These are phyloP conservation scores for Lasiurus borealis DNA, from an alignment of 2,113 vertebrate species.

Conservation along the genomic window DNA sequence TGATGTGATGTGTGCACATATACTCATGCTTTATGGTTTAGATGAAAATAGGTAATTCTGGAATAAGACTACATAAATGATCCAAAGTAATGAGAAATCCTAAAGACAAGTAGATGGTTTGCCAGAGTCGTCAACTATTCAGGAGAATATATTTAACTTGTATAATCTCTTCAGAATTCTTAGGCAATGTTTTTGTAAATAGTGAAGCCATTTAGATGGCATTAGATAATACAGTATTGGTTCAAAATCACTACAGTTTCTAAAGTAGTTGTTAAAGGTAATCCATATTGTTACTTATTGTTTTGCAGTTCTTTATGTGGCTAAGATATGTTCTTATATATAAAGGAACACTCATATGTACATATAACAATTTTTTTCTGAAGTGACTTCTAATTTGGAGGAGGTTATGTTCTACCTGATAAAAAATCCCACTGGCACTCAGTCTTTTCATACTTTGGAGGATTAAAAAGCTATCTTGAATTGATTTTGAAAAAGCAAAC, in stretches of 20 bases:
- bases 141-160: neutral
- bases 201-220: neutral
- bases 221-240: constrained; percentile 2
- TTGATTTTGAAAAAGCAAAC: constrained; percentile 33
- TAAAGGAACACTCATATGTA: neutral
- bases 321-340: neutral
- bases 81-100: constrained; percentile 28
- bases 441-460: neutral
- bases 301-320: constrained; percentile 2
- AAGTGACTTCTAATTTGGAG: neutral
- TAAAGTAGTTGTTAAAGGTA: constrained; percentile 5
- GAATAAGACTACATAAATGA: constrained; percentile 12
- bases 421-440: neutral
- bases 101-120: constrained; percentile 23
- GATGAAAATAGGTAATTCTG: constrained; percentile 34
- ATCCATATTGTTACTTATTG: neutral
- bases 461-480: neutral
- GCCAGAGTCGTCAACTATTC: neutral
- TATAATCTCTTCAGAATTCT: constrained; percentile 38
- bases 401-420: neutral
- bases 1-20: neutral
- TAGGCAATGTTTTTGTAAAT: constrained; percentile 41
- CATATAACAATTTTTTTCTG: neutral
- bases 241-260: constrained; percentile 29
- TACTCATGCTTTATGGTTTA: neutral